phyloP scores from a whole-genome alignment of 2,113 vertebrate genomes.

The Sarotherodon lohbergeri region DNA sequence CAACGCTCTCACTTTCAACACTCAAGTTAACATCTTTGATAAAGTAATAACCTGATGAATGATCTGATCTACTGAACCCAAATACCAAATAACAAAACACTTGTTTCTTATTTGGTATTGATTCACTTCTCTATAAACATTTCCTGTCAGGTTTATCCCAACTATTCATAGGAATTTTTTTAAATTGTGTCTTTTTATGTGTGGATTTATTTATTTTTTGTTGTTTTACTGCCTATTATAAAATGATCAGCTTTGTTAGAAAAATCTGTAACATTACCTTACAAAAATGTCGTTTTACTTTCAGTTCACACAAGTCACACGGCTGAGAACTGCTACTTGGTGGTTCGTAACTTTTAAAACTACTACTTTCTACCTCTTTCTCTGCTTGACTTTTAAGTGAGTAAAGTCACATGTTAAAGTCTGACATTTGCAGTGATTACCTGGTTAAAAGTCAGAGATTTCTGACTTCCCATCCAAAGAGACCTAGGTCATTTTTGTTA shows the following conservation, averaged over 20 bases:
- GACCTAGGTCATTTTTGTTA: neutral
- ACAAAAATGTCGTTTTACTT: neutral
- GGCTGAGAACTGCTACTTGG: neutral
- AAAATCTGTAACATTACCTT: neutral
- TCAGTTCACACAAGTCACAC: neutral
- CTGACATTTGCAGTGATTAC: neutral
- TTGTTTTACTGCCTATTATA: neutral
- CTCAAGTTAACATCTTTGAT: neutral
- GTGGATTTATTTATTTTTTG: neutral
- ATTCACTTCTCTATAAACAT: neutral
- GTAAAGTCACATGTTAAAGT: neutral
- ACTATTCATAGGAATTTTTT: neutral
- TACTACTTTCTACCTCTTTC: neutral
- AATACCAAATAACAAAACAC: neutral
- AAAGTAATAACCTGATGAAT: neutral
- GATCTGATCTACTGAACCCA: neutral
- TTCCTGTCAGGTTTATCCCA: neutral
- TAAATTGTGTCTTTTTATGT: neutral
- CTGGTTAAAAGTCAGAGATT: neutral
- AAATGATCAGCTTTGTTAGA: neutral
- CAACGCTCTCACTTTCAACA: neutral
- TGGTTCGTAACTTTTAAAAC: neutral
- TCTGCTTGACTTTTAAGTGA: neutral
- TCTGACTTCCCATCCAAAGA: neutral
- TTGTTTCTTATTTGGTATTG: neutral